phyloP scores from a whole-genome alignment of 2,113 vertebrate species.

The Capra hircus region DNA sequence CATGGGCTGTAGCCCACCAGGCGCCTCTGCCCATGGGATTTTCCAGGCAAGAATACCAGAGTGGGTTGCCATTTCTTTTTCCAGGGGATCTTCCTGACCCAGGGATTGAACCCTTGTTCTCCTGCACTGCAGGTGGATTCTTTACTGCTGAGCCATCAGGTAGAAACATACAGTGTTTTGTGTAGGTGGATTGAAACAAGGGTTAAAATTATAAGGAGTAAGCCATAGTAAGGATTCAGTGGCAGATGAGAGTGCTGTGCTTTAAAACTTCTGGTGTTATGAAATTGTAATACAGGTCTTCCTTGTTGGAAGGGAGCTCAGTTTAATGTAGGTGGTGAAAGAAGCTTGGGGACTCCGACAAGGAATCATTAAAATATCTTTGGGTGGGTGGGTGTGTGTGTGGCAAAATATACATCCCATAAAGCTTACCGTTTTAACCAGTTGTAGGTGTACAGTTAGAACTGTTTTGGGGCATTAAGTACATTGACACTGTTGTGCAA shows the following conservation, averaged over 20 bases:
- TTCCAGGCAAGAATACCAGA: neutral
- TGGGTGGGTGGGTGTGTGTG: neutral
- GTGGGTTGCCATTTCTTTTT: neutral
- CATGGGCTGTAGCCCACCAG: neutral
- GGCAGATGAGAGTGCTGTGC: neutral
- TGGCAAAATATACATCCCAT: neutral
- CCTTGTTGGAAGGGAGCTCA: neutral
- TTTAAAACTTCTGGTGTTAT: neutral
- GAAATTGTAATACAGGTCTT: neutral
- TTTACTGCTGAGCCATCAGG: neutral
- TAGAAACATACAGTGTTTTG: neutral
- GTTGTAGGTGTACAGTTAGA: neutral
- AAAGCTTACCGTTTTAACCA: neutral
- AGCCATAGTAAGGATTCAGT: neutral
- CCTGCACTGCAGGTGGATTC: neutral
- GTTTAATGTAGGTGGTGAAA: neutral
- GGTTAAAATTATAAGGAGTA: neutral
- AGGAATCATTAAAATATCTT: neutral
- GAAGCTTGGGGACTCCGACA: neutral
- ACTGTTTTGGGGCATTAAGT: neutral
- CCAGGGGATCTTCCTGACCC: neutral
- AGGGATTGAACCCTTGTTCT: neutral
- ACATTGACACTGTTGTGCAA: neutral
- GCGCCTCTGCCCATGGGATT: neutral
- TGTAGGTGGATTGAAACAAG: neutral